A percentile compares a stretch with the other conserved stretches of the same genome.
These are phyloP conservation scores for Sebastes hubbsi DNA, from an alignment of 2,797 vertebrate species.

Conservation along the genomic window DNA sequence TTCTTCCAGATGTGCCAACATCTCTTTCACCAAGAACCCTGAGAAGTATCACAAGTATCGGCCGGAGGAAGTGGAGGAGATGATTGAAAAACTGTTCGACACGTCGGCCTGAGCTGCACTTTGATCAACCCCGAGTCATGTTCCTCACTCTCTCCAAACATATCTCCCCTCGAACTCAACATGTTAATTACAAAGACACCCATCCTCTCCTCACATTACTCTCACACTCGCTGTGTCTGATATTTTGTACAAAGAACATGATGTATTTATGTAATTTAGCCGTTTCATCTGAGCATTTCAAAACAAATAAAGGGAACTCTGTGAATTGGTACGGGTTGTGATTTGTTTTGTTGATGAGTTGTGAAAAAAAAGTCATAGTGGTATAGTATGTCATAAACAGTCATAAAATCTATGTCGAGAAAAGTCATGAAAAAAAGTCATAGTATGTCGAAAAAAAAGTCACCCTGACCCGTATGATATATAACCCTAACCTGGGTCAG, in stretches of 20 bases:
- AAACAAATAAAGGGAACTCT: constrained; percentile 54
- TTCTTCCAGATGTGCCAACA: constrained; percentile 86
- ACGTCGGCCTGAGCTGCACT: constrained; percentile 87
- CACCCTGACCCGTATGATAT: no score
- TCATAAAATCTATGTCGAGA: no score
- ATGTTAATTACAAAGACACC: not conserved
- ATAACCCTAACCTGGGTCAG: no score
- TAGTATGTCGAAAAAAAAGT: no score
- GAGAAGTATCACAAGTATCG: constrained; percentile 97
- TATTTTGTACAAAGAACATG: constrained; percentile 62
- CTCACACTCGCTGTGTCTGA: not conserved
- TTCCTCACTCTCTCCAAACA: not conserved
- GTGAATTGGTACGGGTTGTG: not conserved
- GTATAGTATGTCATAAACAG: no score
- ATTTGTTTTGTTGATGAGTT: constrained; percentile 1
- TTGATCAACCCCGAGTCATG: not conserved
- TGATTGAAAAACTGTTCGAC: constrained; percentile 97
- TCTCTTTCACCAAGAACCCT: constrained; percentile 97
- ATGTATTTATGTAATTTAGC: constrained; percentile 67
- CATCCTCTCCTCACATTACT: not conserved
- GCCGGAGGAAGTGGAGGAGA: constrained; percentile 93
- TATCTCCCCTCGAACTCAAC: not conserved
- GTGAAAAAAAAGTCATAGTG: no score
- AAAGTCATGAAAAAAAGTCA: no score
- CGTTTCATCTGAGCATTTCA: constrained; percentile 16